These are phyloP conservation scores for Ophonus ardosiacus DNA, from an alignment of 2,888 invertebrate genomes.

Conservation along the genomic window DNA sequence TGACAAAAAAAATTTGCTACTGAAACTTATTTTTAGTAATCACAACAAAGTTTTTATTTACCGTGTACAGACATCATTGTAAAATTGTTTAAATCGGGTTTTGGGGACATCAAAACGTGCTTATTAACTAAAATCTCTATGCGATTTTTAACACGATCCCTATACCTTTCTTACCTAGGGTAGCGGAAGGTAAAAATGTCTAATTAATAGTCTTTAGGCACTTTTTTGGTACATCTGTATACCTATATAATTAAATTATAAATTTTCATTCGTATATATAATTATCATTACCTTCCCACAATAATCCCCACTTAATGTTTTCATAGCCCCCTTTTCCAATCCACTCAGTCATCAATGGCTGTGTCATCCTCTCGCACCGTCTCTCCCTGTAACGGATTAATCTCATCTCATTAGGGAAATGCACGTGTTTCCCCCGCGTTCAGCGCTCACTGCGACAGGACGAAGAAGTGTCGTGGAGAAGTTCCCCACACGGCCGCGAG, in stretches of 20 bases:
- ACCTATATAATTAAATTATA: neutral
- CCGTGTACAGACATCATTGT: too few relatives aligned
- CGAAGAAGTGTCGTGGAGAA: neutral
- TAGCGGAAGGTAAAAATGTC: too few relatives aligned
- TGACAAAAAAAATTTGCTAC: too few relatives aligned
- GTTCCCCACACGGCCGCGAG: neutral
- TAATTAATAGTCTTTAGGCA: too few relatives aligned
- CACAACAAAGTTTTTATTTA: too few relatives aligned
- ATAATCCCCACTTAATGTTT: neutral
- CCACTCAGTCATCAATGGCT: neutral
- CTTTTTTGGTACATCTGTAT: too few relatives aligned
- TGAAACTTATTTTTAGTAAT: too few relatives aligned
- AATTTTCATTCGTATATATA: neutral
- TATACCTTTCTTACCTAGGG: too few relatives aligned
- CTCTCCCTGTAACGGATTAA: conserved; percentile 58
- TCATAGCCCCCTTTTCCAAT: neutral
- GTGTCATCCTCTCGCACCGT: neutral
- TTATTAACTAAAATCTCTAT: too few relatives aligned
- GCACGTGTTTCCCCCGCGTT: conserved; percentile 30
- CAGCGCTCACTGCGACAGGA: neutral
- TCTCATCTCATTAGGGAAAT: conserved; percentile 63
- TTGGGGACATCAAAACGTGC: too few relatives aligned
- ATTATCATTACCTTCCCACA: neutral
- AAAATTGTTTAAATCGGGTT: too few relatives aligned
- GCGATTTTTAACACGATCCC: too few relatives aligned